A percentile compares a stretch with the other conserved stretches of the same genome.
Evolutionary conservation across 2,888 invertebrate species (phyloP).

Genomic region (Tenthredo amoena): DNA sequence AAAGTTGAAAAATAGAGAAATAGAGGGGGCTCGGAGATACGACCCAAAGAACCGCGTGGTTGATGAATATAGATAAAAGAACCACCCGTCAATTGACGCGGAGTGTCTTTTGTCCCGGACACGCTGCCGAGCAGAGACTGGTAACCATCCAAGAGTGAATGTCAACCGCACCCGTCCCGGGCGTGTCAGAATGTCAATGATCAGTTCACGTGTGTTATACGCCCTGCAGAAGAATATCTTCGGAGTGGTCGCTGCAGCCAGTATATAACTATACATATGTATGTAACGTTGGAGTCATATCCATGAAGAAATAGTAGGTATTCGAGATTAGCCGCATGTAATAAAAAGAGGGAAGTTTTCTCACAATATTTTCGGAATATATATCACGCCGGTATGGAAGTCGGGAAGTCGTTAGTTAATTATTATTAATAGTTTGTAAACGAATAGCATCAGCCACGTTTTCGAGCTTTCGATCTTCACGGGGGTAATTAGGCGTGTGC

Average conservation of each 20-base stretch:
- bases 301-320: neutral
- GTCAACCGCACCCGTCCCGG: constrained; percentile 50
- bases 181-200: constrained; percentile 53
- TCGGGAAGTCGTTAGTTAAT: constrained; percentile 15
- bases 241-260: neutral
- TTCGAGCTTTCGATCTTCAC: neutral
- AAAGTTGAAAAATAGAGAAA: neutral
- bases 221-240: neutral
- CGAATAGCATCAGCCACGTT: neutral
- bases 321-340: neutral
- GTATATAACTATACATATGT: neutral
- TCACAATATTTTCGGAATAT: neutral
- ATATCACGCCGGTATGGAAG: constrained; percentile 9
- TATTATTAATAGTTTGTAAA: constrained; percentile 48
- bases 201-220: constrained; percentile 1
- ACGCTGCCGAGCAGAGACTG: constrained; percentile 42
- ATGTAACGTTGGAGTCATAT: neutral
- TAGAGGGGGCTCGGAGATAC: neutral
- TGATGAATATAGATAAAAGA: constrained; percentile 47
- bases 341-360: neutral
- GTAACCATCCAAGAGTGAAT: constrained; percentile 34
- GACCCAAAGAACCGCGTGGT: constrained; percentile 21
- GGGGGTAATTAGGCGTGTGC: constrained; percentile 38
- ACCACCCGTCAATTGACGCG: constrained; percentile 44
- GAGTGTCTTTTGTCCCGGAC: constrained; percentile 51